Percentiles rank a stretch among this genome's conserved stretches.
Evolutionary conservation across 2,113 vertebrate species (phyloP).

Genomic region (Circaetus gallicus): DNA sequence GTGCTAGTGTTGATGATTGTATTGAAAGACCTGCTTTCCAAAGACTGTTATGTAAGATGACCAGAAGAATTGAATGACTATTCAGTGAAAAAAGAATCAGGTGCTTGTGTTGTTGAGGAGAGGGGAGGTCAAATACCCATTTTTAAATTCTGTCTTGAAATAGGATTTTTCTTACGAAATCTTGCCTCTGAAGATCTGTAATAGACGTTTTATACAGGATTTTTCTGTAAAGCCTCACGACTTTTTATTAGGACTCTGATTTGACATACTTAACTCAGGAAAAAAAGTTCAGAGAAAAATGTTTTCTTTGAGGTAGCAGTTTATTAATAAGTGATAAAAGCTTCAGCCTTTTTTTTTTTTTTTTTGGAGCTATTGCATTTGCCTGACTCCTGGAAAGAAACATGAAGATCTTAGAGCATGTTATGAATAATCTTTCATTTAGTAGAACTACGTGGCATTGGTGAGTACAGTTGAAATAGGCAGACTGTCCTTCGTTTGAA

Average conservation of each 20-base stretch:
- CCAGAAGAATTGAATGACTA: background rate
- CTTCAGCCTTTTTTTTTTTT: background rate
- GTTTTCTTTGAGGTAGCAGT: background rate
- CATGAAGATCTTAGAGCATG: constrained; percentile 28
- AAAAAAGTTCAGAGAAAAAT: background rate
- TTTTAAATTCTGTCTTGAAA: background rate
- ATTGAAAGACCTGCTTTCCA: background rate
- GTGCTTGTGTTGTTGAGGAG: background rate
- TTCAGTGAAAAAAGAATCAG: background rate
- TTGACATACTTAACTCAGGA: background rate
- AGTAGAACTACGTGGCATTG: background rate
- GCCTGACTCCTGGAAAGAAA: background rate
- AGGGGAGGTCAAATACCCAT: background rate
- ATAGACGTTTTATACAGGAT: background rate
- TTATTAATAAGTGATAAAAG: background rate
- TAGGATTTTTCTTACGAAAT: background rate
- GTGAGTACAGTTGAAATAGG: constrained; percentile 35
- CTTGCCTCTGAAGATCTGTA: background rate
- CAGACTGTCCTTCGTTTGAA: background rate
- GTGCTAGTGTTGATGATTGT: background rate
- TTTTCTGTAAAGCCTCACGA: background rate
- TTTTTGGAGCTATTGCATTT: background rate
- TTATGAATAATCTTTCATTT: background rate
- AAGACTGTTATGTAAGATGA: background rate
- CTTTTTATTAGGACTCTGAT: background rate